Evolutionary conservation across 2,888 invertebrate genomes (phyloP).

Genomic region (Melanostoma mellinum): DNA sequence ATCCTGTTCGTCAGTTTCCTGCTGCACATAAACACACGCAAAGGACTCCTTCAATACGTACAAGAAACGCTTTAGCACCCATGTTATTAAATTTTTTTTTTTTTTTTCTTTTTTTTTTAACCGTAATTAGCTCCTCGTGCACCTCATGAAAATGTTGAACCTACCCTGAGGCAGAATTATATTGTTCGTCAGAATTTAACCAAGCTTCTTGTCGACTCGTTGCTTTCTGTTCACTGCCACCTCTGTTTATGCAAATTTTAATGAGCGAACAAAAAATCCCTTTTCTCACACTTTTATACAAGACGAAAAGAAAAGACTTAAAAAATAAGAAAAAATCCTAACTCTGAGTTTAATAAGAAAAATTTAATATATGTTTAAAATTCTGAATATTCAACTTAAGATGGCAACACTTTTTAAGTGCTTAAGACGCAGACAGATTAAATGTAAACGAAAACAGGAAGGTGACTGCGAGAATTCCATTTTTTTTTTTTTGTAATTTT

Average conservation of each 20-base stretch:
- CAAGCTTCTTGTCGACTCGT: conserved; percentile 29
- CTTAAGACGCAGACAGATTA: conserved; percentile 30
- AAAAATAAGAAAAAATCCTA: conserved; percentile 12
- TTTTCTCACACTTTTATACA: background rate
- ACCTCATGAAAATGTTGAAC: conserved; percentile 59
- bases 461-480: background rate
- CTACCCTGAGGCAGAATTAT: conserved; percentile 37
- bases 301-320: background rate
- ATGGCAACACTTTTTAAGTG: conserved; percentile 17
- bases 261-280: conserved; percentile 43
- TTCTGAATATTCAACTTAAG: background rate
- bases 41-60: background rate
- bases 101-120: conserved; percentile 6
- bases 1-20: conserved; percentile 6
- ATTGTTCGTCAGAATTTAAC: conserved; percentile 32
- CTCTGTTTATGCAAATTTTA: conserved; percentile 65
- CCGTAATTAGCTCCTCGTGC: conserved; percentile 60
- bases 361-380: background rate
- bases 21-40: conserved; percentile 16
- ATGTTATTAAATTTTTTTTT: background rate
- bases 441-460: conserved; percentile 8
- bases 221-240: conserved; percentile 30
- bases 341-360: background rate
- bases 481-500: background rate
- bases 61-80: conserved; percentile 29